Percentiles rank a stretch among this genome's conserved stretches.
phyloP scores from a whole-genome alignment of 1,140 invertebrate genomes.

The Aricia agestis region DNA sequence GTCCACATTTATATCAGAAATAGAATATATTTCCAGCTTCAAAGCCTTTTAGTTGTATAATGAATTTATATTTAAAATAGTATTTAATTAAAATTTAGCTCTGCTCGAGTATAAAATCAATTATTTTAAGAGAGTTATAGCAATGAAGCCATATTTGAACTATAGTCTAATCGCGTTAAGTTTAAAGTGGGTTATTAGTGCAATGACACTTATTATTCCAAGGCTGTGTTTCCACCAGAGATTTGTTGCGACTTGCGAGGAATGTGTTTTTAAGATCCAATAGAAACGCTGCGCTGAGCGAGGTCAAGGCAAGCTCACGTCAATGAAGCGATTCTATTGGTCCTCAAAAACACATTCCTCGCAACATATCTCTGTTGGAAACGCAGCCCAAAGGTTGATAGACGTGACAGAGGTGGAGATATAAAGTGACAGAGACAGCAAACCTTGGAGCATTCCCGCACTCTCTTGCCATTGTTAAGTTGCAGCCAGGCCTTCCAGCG shows the following conservation, averaged over 20 bases:
- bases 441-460: constrained; percentile 78
- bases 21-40: neutral
- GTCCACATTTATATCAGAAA: neutral
- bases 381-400: neutral
- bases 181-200: too few relatives aligned
- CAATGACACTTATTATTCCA: neutral
- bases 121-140: too few relatives aligned
- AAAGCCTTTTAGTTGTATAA: neutral
- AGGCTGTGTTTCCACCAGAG: too few relatives aligned
- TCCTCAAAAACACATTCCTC: too few relatives aligned
- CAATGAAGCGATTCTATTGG: too few relatives aligned
- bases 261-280: too few relatives aligned
- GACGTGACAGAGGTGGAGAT: neutral
- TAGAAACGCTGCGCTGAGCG: too few relatives aligned
- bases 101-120: too few relatives aligned
- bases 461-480: constrained; percentile 90
- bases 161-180: neutral
- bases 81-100: neutral
- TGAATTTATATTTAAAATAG: neutral
- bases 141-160: too few relatives aligned
- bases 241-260: too few relatives aligned
- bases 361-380: too few relatives aligned
- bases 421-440: neutral
- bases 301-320: too few relatives aligned
- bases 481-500: constrained; percentile 95